These are phyloP conservation scores for Spheniscus mendiculus DNA, from an alignment of 2,113 vertebrate species.

Conservation along the genomic window DNA sequence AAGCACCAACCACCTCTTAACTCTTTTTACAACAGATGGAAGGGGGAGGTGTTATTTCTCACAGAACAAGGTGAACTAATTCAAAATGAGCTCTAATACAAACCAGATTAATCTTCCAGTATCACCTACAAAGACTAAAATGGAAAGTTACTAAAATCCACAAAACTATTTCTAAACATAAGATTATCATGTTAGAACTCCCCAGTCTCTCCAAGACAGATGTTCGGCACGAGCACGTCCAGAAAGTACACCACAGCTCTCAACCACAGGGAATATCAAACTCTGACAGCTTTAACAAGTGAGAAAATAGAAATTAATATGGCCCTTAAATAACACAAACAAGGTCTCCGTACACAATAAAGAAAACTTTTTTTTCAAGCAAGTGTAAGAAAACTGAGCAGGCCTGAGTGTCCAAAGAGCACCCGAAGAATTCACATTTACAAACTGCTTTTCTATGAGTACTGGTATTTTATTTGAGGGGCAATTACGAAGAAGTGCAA, in stretches of 20 bases:
- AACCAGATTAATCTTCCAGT: fast-evolving
- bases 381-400: fast-evolving
- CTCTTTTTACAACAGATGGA: neutral
- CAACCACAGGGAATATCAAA: neutral
- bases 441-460: fast-evolving
- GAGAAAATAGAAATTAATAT: fast-evolving
- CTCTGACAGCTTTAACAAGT: neutral
- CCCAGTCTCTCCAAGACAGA: neutral
- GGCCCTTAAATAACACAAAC: fast-evolving
- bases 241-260: neutral
- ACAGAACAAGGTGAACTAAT: neutral
- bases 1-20: neutral
- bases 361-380: fast-evolving
- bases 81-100: neutral
- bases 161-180: neutral
- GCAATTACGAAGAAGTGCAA: fast-evolving
- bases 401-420: no score
- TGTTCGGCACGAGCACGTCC: fast-evolving
- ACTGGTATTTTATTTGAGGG: fast-evolving
- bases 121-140: neutral
- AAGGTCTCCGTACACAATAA: fast-evolving
- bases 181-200: fast-evolving
- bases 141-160: neutral
- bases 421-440: fast-evolving
- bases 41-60: neutral